Percentiles rank a stretch among this genome's conserved stretches.
Conservation (phyloP, 2,113 vertebrate species). For the Merops nubicus region DNA sequence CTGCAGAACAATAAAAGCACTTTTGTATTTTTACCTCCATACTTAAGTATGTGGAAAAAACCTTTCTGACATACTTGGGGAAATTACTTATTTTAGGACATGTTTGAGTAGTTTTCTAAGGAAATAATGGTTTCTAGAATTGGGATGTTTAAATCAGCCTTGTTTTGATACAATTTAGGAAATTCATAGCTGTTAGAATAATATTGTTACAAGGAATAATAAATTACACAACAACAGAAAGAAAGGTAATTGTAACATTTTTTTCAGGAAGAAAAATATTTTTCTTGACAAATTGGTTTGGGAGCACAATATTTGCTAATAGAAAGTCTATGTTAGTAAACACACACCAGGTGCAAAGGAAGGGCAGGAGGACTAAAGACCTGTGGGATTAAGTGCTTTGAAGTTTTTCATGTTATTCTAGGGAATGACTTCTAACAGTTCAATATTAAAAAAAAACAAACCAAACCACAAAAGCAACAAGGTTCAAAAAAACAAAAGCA, state of each 20-base stretch:
- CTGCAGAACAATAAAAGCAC: not conserved
- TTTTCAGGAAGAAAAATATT: not conserved
- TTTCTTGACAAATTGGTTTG: not conserved
- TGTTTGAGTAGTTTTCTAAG: not conserved
- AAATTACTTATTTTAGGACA: not conserved
- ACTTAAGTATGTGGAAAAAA: not conserved
- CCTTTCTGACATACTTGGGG: not conserved
- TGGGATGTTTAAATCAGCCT: not conserved
- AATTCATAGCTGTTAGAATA: not conserved
- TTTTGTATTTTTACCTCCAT: fast-evolving
- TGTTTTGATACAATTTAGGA: not conserved
- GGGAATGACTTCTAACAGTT: not conserved
- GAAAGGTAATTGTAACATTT: not conserved
- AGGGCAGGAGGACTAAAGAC: not conserved
- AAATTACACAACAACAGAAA: not conserved
- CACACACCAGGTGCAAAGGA: not conserved
- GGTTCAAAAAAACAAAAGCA: not conserved
- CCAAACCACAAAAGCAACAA: not conserved
- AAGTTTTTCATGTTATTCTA: not conserved
- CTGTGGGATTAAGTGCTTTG: not conserved
- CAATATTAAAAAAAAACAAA: not conserved
- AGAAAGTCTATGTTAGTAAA: not conserved
- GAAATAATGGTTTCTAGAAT: not conserved
- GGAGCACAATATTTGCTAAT: not conserved
- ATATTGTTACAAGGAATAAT: not conserved